Evolutionary conservation across 2,888 invertebrate genomes (phyloP), one percentile per base, ranked within the genome.

Genomic region (Lysandra bellargus): DNA sequence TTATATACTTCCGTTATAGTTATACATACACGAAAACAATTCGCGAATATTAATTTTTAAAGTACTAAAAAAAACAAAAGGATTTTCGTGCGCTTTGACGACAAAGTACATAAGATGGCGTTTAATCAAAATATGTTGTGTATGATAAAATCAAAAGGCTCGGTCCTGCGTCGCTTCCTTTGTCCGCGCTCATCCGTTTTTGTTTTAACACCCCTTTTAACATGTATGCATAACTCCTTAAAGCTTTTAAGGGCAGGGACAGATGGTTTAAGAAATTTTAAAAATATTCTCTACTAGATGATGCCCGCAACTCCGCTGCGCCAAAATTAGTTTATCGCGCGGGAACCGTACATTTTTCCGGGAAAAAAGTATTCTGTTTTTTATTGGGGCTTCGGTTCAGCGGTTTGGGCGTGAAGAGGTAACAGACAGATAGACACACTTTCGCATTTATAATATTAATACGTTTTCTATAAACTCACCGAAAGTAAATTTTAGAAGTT

Each of bases 121-220:
- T 87, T 87, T 93, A 94, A 94, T 94, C 91, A 93, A 92, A 93
- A 92, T 92, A 92, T 90, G 91, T 93, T 92, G 92, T 90, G 91
- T 90, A 89, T 89, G 85, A 87, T 85, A 86, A 90, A 91, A 90
- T 92, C 91, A 91, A 93, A 93, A 92, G 92, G 87, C 88, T 87
- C 86, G 88, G 89, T 85, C 87, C 86, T 90, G 88, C 86, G 89
- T 88, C 88, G 92, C 90, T 92, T 93, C 91, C 93, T 94, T 94
- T 94, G 94, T 94, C 93, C 91, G 85, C 88, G 87, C 89, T 93
- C 94, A 94, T 94, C 89, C 94, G 94, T 94, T 94, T 69, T 94
- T 94, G 94, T 94, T 92, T 92, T 92, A 93, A 94, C 94, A 89
- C 94, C 94, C 94, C 92, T 91, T 93, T 92, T 91, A 92, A 92